Percentiles rank a stretch among this genome's conserved stretches.
These are phyloP conservation scores for Zophobas morio DNA, from an alignment of 1,140 invertebrate species.

Conservation along the genomic window DNA sequence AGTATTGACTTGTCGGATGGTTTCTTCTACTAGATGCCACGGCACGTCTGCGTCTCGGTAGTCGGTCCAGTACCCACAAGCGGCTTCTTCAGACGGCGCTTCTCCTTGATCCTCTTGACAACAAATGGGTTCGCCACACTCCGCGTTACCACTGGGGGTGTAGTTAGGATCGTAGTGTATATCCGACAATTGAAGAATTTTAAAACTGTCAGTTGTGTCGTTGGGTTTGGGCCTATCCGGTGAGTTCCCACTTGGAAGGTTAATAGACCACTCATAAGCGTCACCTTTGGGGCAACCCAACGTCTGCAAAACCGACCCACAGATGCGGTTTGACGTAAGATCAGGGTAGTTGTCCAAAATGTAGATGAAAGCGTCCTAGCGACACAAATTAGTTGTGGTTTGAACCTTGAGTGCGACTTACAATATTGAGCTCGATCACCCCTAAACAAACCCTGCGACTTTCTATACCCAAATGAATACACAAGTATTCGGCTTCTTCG, in stretches of 20 bases:
- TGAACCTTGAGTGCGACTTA: background rate
- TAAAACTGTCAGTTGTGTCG: conserved; percentile 30
- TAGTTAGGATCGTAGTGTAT: conserved; percentile 87
- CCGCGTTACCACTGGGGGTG: conserved; percentile 74
- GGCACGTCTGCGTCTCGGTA: conserved; percentile 79
- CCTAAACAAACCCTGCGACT: conserved; percentile 24
- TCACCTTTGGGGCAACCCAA: conserved; percentile 62
- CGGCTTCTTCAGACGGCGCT: conserved; percentile 67
- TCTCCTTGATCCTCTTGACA: conserved; percentile 73
- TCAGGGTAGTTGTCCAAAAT: conserved; percentile 70
- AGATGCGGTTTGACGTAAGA: conserved; percentile 69
- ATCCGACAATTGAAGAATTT: conserved; percentile 84
- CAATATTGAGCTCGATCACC: conserved; percentile 4
- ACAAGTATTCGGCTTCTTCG: conserved; percentile 8
- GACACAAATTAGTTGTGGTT: conserved; percentile 7
- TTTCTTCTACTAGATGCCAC: conserved; percentile 54
- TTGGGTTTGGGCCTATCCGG: conserved; percentile 23
- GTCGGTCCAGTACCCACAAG: conserved; percentile 85
- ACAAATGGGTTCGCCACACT: conserved; percentile 84
- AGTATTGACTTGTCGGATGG: conserved; percentile 52
- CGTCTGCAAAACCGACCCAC: conserved; percentile 72
- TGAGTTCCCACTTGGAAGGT: conserved; percentile 66
- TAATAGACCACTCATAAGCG: conserved; percentile 72
- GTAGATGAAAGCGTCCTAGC: conserved; percentile 53
- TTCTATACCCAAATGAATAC: conserved; percentile 7